These are phyloP conservation scores for Nasonia longicornis DNA, from an alignment of 1,140 invertebrate genomes.

Conservation along the genomic window DNA sequence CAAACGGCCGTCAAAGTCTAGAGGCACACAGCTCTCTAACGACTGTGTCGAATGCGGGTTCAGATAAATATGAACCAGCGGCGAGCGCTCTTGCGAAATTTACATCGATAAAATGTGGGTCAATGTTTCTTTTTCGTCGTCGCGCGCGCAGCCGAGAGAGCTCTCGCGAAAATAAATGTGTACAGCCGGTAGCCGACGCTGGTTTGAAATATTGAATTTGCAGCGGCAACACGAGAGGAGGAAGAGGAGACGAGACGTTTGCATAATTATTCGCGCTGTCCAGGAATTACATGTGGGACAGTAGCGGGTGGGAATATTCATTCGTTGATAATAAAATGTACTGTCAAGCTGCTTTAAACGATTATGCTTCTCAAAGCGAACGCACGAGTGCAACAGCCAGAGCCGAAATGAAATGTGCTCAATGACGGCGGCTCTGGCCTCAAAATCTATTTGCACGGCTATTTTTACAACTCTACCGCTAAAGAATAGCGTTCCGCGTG, in stretches of 20 bases:
- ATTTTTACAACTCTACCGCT: no score
- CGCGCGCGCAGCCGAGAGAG: neutral
- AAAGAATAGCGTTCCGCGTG: neutral
- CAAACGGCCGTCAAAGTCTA: neutral
- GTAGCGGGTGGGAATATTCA: neutral
- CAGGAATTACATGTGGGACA: neutral
- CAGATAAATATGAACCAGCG: neutral
- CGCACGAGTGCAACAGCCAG: no score
- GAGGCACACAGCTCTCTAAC: neutral
- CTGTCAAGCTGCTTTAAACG: no score
- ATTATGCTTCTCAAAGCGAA: no score
- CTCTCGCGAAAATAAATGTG: constrained; percentile 16
- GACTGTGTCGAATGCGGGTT: neutral
- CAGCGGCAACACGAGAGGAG: neutral
- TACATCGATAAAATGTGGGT: constrained; percentile 30
- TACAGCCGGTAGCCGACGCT: neutral
- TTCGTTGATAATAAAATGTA: neutral
- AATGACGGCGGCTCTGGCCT: no score
- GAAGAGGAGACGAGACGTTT: neutral
- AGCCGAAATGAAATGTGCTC: no score
- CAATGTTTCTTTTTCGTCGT: constrained; percentile 4
- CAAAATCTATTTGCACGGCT: no score
- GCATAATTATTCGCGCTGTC: constrained; percentile 1
- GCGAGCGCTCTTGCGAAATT: constrained; percentile 16
- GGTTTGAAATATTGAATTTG: constrained; percentile 3